Conservation (phyloP, 2,888 invertebrate genomes). For the Linnaemya tessellans region DNA sequence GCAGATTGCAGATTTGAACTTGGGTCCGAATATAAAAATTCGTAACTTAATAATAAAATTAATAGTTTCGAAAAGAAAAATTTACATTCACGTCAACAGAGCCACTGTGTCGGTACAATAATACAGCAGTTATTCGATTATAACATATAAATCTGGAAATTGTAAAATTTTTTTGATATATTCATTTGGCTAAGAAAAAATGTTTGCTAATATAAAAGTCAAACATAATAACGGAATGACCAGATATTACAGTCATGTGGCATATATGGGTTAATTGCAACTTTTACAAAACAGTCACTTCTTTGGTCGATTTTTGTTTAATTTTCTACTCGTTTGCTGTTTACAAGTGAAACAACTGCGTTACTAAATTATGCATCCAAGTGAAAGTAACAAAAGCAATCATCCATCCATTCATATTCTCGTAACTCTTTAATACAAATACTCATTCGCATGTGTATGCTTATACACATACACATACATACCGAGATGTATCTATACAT, state of each 20-base stretch:
- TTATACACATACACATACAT: not conserved
- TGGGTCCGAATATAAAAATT: no score
- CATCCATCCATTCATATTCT: conserved; percentile 62
- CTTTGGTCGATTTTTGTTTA: conserved; percentile 10
- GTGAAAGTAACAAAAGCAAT: conserved; percentile 72
- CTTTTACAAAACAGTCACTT: conserved; percentile 53
- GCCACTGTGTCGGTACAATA: no score
- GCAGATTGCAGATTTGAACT: no score
- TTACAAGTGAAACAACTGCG: conserved; percentile 59
- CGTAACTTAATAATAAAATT: no score
- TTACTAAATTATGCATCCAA: conserved; percentile 71
- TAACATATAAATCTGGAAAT: no score
- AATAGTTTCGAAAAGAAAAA: no score
- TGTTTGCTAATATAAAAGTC: not conserved
- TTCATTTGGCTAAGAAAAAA: no score
- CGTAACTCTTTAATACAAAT: conserved; percentile 20
- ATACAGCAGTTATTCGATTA: no score
- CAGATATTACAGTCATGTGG: not conserved
- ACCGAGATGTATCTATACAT: not conserved
- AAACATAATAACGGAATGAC: not conserved
- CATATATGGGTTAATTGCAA: conserved; percentile 57
- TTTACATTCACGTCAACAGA: no score
- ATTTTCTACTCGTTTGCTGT: conserved; percentile 25
- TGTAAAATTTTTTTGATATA: no score
- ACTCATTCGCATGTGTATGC: not conserved